Base-by-base conservation (phyloP, 2,888 invertebrate genomes). In the Synanthedon tipuliformis region DNA sequence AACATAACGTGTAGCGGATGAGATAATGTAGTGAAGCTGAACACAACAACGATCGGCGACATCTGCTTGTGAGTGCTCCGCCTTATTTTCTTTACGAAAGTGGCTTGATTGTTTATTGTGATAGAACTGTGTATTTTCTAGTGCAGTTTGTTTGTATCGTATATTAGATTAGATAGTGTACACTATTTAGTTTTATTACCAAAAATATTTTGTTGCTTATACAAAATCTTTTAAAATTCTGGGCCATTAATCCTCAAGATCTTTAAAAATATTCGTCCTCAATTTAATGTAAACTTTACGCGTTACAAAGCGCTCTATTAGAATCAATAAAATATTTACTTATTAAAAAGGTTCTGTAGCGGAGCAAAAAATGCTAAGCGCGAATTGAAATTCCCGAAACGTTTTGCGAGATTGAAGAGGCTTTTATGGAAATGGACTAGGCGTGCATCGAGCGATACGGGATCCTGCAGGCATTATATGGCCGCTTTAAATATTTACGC, bases 361-460 rank as follows among this genome's bases (percentile, higher is more conserved):
- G 54, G 55, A 64, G 23, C 58, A 76, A 77, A 81, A 49, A 79
- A 75, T 70, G 71, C 71, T 78, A 81, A 84, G 79, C 80, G 76
- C 63, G 80, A 84, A 85, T 86, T 86, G 81, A 83, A 84, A 86
- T 86, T 86, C 87, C 77, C 78, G 72, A 71, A 84, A 72, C 84
- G 84, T 82, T 85, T 81, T 78, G 77, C 73, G 81, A 83, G 84
- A 85, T 84, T 85, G 83, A 86, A 84, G 85, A 85, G 85, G 83
- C 85, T 87, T 87, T 87, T 86, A 87, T 87, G 85, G 83, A 84
- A 87, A 87, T 85, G 78, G 81, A 78, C 78, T 71, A 70, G 67
- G 78, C 77, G 81, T 81, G 79, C 81, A 77, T 73, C 75, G 67
- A 71, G 66, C 75, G 79, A 80, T 83, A 81, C 40, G 40, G 45